Base-by-base conservation (phyloP, 2,888 invertebrate species). In the Stenolophus ochropezus region DNA sequence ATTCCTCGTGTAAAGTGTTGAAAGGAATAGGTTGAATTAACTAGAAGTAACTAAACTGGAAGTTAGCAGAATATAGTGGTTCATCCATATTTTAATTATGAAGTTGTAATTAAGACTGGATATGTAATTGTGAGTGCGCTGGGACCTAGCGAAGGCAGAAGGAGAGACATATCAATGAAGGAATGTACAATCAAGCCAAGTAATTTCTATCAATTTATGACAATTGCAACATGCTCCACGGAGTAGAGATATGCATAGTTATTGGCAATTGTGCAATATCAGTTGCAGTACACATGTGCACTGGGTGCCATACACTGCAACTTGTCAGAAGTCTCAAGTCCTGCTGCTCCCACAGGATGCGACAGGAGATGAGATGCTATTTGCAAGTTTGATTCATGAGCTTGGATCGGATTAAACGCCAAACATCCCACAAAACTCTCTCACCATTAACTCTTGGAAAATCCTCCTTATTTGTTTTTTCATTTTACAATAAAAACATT, bases 151-250 rank as follows among this genome's bases (percentile, higher is more conserved):
- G 56, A 5, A 53, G 20, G 21, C 56, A 21, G 56, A 56, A n/a
- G n/a, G 56, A 56, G 8, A 18, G 18, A 56, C 33, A 69, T 69
- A 33, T 69, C 33, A 69, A 33, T 69, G 33, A 69, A 69, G 65
- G 65, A 69, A 69, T 69, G 33, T 69, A 69, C 33, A 61, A 61
- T 25, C 25, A 61, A 61, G 61, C 27, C 33, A 33, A 69, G 65
- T 69, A 69, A 69, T 69, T 69, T 69, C 65, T 69, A 33, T 69
- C 65, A 69, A 69, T 69, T 69, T 69, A 69, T 33, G 65, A 69
- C 65, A 69, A 69, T 69, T 69, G 65, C 33, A 18, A 14, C 27
- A 20, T 69, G 65, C 33, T 69, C 18, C 27, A 11, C 18, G n/a
- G 18, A 33, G 65, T 33, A 69, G 33, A 69, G 65, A 69, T 69